Percentiles rank a stretch among this genome's conserved stretches.
Evolutionary conservation across 2,888 invertebrate genomes (phyloP).

Genomic region (Bursaphelenchus okinawaensis): DNA sequence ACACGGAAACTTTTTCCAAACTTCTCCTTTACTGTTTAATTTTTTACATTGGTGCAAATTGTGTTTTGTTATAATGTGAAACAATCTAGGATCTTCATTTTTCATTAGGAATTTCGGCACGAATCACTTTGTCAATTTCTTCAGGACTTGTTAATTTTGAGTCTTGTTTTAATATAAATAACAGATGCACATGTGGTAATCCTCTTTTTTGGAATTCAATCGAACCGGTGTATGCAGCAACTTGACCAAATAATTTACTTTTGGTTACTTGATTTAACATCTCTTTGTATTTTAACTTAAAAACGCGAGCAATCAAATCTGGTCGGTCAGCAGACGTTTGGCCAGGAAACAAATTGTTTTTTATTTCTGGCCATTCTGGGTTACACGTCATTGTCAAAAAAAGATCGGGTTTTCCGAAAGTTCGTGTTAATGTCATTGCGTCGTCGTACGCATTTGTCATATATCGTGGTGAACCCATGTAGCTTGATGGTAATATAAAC

Average conservation of each 20-base stretch:
- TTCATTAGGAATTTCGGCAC: constrained; percentile 57
- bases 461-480: background rate
- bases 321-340: constrained; percentile 25
- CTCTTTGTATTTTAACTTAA: constrained; percentile 37
- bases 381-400: constrained; percentile 57
- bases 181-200: constrained; percentile 43
- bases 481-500: background rate
- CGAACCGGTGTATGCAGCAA: constrained; percentile 30
- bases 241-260: constrained; percentile 33
- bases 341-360: background rate
- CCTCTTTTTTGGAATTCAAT: constrained; percentile 56
- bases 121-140: constrained; percentile 55
- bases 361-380: constrained; percentile 44
- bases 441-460: constrained; percentile 25
- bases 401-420: constrained; percentile 37
- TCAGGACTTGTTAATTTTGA: constrained; percentile 25
- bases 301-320: constrained; percentile 39
- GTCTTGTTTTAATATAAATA: constrained; percentile 31
- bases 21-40: constrained; percentile 50
- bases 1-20: constrained; percentile 16
- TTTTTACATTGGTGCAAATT: constrained; percentile 51
- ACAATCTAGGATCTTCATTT: constrained; percentile 42
- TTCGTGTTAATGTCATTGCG: constrained; percentile 36
- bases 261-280: constrained; percentile 31
- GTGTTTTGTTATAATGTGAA: constrained; percentile 49